Evolutionary conservation across 2,888 invertebrate genomes (phyloP).

Genomic region (Torymus auratus): DNA sequence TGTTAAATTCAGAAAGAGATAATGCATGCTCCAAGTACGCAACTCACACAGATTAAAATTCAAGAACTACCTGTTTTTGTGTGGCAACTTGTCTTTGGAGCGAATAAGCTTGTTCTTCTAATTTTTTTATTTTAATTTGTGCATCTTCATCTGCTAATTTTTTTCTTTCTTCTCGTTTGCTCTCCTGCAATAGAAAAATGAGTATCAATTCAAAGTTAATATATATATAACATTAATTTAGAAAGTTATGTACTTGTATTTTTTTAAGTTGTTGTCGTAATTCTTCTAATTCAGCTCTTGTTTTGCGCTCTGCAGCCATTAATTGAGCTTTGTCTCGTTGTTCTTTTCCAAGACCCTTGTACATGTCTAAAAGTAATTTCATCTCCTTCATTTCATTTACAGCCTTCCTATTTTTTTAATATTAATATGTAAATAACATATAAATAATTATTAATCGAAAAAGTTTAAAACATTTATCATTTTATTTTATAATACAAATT

Average conservation of each 20-base stretch:
- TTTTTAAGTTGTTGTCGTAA: slow-evolving; percentile 90
- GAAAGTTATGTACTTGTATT: slow-evolving; percentile 81
- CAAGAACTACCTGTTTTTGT: slow-evolving; percentile 83
- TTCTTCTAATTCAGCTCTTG: slow-evolving; percentile 93
- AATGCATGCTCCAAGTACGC: slow-evolving; percentile 64
- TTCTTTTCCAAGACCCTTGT: slow-evolving; percentile 97
- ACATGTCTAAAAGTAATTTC: slow-evolving; percentile 96
- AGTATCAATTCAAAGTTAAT: background rate
- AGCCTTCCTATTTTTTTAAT: slow-evolving; percentile 83
- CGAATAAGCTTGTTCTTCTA: slow-evolving; percentile 95
- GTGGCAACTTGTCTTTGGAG: slow-evolving; percentile 93
- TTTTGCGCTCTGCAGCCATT: slow-evolving; percentile 96
- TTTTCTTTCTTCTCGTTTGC: slow-evolving; percentile 92
- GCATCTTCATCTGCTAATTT: slow-evolving; percentile 97
- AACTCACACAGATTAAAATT: slow-evolving; percentile 49
- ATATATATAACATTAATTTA: background rate
- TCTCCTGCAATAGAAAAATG: slow-evolving; percentile 81
- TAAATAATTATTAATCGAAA: background rate
- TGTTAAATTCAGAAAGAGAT: slow-evolving; percentile 65
- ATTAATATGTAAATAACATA: slow-evolving; percentile 2
- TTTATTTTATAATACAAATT: too few species aligned
- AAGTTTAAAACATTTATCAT: slow-evolving; percentile 5
- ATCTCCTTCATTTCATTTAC: slow-evolving; percentile 95
- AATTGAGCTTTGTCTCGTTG: slow-evolving; percentile 96
- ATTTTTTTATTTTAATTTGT: slow-evolving; percentile 92